These are phyloP conservation scores for Pagrus major DNA, from an alignment of 2,113 vertebrate species.

Conservation along the genomic window DNA sequence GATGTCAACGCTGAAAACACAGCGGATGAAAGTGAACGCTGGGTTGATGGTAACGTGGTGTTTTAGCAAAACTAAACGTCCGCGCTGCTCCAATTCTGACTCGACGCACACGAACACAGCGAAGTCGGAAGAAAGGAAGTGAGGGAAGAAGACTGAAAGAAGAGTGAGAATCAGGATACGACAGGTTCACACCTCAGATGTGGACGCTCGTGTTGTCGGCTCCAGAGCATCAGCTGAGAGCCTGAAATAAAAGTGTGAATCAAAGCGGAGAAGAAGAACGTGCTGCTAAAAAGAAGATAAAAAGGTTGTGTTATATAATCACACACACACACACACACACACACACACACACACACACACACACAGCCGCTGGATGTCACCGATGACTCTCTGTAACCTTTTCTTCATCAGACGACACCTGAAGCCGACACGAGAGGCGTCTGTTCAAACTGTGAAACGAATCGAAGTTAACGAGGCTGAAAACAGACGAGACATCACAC, in stretches of 20 bases:
- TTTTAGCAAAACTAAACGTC: too few relatives aligned
- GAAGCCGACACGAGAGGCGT: not conserved
- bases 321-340: not conserved
- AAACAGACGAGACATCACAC: not conserved
- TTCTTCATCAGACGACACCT: not conserved
- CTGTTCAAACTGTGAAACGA: not conserved
- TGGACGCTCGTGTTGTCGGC: not conserved
- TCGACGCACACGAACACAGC: too few relatives aligned
- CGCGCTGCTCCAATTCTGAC: too few relatives aligned
- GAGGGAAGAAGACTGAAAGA: too few relatives aligned
- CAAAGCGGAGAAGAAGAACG: not conserved
- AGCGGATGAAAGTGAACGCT: too few relatives aligned
- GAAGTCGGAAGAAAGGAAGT: too few relatives aligned
- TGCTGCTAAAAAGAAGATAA: too few relatives aligned
- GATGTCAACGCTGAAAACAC: too few relatives aligned
- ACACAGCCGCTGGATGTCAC: not conserved
- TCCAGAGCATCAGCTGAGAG: not conserved
- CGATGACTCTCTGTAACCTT: not conserved
- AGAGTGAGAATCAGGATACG: not conserved
- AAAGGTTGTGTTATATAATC: not conserved
- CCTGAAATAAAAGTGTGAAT: not conserved
- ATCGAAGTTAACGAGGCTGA: not conserved
- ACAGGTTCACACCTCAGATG: too few relatives aligned
- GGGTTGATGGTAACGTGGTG: too few relatives aligned
- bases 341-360: not conserved